Conservation (phyloP, 2,797 vertebrate genomes). For the Gallinago solitaria region DNA sequence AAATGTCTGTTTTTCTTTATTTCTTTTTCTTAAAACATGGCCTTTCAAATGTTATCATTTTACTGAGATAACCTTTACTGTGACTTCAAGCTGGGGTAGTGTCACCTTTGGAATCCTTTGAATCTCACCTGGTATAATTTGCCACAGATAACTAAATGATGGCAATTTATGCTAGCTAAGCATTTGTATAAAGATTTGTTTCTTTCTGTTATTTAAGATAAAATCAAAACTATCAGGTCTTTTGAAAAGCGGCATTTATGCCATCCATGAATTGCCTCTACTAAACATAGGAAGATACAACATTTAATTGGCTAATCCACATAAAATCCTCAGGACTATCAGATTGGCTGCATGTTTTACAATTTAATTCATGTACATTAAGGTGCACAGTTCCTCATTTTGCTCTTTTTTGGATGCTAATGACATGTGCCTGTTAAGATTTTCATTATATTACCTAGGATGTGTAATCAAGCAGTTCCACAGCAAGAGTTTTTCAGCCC, state of each 20-base stretch:
- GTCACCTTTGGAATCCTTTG: neutral
- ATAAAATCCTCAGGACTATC: neutral
- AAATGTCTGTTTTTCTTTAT: neutral
- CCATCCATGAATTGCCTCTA: neutral
- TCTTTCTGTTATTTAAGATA: neutral
- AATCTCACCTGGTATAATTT: neutral
- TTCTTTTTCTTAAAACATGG: neutral
- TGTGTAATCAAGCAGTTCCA: neutral
- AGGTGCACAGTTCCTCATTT: neutral
- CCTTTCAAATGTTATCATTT: neutral
- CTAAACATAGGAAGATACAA: neutral
- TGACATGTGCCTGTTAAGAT: accelerated
- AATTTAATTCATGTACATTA: neutral
- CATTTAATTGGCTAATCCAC: accelerated
- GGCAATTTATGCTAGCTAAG: neutral
- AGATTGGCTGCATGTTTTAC: neutral
- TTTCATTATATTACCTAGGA: neutral
- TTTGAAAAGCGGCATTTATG: neutral
- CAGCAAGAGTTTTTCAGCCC: neutral
- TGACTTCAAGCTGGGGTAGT: neutral
- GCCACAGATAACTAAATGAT: neutral
- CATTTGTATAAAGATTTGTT: neutral
- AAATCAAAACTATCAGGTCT: neutral
- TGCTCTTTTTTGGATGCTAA: neutral
- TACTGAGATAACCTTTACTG: neutral